phyloP scores from a whole-genome alignment of 1,140 invertebrate genomes.

The Coelopa frigida region DNA sequence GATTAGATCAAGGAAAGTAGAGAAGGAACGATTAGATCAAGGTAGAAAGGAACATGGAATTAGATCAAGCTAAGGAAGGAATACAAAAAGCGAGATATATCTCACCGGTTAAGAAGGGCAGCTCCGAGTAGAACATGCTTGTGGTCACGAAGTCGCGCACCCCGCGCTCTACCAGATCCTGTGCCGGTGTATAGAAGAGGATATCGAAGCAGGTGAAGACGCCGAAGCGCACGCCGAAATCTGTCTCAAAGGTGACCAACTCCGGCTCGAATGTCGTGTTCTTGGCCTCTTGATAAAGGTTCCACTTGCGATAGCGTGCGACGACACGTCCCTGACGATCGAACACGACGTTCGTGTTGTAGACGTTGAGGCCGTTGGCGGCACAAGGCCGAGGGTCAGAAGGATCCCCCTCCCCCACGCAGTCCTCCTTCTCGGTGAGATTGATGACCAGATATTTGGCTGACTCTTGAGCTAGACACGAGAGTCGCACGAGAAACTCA shows the following conservation, averaged over 20 bases:
- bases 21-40: no score
- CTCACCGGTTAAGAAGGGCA: constrained; percentile 60
- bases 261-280: constrained; percentile 38
- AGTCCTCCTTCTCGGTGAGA: constrained; percentile 57
- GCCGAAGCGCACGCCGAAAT: constrained; percentile 77
- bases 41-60: no score
- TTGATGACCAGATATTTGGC: constrained; percentile 61
- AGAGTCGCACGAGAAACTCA: constrained; percentile 20
- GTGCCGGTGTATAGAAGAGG: constrained; percentile 56
- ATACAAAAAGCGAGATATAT: no score
- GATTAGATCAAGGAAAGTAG: no score
- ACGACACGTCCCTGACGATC: constrained; percentile 52
- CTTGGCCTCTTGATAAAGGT: constrained; percentile 51
- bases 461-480: constrained; percentile 24
- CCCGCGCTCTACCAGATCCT: constrained; percentile 29
- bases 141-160: constrained; percentile 64
- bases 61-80: no score
- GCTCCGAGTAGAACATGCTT: constrained; percentile 64
- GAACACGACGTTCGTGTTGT: constrained; percentile 68
- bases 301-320: constrained; percentile 66
- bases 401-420: constrained; percentile 30
- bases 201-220: constrained; percentile 74
- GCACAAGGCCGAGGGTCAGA: constrained; percentile 15
- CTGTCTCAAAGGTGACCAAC: constrained; percentile 59
- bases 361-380: constrained; percentile 46